These are phyloP conservation scores for Clusia tigrina DNA, from an alignment of 2,888 invertebrate species.

Conservation along the genomic window DNA sequence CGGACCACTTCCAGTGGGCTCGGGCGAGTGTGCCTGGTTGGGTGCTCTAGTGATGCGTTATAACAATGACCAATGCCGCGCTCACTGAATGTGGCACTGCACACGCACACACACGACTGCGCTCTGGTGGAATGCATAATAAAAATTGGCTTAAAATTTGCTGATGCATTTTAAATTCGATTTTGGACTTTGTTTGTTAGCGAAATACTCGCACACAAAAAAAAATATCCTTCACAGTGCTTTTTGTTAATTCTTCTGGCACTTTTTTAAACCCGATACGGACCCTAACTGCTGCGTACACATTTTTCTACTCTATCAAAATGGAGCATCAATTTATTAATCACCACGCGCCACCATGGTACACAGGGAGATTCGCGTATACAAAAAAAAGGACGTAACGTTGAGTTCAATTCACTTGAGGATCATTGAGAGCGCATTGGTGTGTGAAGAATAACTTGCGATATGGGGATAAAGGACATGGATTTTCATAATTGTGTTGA, in stretches of 20 bases:
- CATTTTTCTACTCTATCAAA: background rate
- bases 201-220: background rate
- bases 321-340: background rate
- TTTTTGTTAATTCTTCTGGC: too few species aligned
- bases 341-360: background rate
- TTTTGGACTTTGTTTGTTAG: background rate
- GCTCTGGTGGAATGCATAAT: background rate
- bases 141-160: background rate
- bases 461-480: background rate
- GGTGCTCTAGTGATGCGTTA: background rate
- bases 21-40: background rate
- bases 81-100: background rate
- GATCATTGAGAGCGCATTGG: background rate
- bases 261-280: too few species aligned
- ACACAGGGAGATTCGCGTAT: too few species aligned
- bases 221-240: too few species aligned
- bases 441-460: background rate
- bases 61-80: background rate
- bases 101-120: background rate
- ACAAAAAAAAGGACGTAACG: background rate
- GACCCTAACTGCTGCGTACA: too few species aligned
- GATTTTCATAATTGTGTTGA: background rate
- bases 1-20: too few species aligned
- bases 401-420: background rate
- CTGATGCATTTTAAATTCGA: background rate